Evolutionary conservation across 2,888 invertebrate species (phyloP), one percentile per base, ranked within the genome.

Genomic region (Lasioglossum leucozonium): DNA sequence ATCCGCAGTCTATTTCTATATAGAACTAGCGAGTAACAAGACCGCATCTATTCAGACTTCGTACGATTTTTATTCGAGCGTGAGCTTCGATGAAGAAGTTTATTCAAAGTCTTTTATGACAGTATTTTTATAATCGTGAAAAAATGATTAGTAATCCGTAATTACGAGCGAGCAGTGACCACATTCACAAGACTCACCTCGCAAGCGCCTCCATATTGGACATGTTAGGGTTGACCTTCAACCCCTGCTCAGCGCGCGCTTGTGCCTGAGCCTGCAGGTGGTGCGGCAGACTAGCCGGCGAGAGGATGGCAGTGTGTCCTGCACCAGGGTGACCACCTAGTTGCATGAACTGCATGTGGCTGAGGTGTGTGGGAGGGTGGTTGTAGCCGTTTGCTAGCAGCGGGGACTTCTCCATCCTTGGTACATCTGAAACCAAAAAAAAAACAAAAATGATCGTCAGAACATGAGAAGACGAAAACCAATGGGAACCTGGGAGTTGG

Each of bases 311-410:
- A 85, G 97, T 96, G 95, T 96, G 96, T 89, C 96, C 96, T 72
- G 96, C 96, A 79, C 97, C 97, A 77, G 97, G 97, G 95, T 96
- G 96, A 95, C 98, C 98, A 89, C 97, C 97, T 95, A 98, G 97
- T 95, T 98, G 98, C 98, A 98, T 98, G 96, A 98, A 98, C 94
- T 98, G 98, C 98, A 99, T 98, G 93, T 98, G 98, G 94, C 98
- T 98, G 91, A 98, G 96, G 95, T 98, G 97, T 85, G 98, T 98
- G 82, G 98, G 98, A 84, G 98, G 98, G 91, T 98, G 98, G 95
- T 98, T 98, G 96, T 98, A 99, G 88, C 99, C 99, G 94, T 99
- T 99, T 85, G 98, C 98, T 91, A 99, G 96, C 65, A 98, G 96
- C 47, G 98, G 98, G 34, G 98, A 98, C 95, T 99, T 98, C 95